Conservation (phyloP, 2,888 invertebrate genomes). For the Rhagonycha fulva region DNA sequence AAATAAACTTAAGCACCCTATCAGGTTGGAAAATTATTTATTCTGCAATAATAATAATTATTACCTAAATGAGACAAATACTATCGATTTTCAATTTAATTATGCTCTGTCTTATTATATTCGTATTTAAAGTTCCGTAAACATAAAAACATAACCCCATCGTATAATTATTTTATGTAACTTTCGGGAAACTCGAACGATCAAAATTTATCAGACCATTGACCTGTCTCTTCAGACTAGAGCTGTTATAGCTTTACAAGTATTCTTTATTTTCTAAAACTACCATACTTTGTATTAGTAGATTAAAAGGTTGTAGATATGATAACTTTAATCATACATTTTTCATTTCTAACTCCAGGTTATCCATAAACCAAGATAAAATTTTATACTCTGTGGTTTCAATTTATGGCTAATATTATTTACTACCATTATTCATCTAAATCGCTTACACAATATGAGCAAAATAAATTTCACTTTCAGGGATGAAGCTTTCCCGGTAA, state of each 20-base stretch:
- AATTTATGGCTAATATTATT: background rate
- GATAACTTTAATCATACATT: background rate
- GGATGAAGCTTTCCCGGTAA: background rate
- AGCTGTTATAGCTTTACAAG: background rate
- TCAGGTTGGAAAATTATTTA: background rate
- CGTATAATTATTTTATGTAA: conserved; percentile 1
- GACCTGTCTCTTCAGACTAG: conserved; percentile 4
- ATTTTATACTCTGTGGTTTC: background rate
- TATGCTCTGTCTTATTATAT: background rate
- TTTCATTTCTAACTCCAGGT: background rate
- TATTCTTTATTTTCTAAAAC: conserved; percentile 1
- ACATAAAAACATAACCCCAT: conserved; percentile 1
- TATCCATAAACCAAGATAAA: background rate
- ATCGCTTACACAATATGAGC: background rate
- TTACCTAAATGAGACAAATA: background rate
- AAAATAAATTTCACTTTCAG: background rate
- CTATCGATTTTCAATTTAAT: background rate
- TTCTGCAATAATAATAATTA: background rate
- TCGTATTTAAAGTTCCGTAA: background rate
- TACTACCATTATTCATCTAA: background rate
- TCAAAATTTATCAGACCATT: conserved; percentile 15
- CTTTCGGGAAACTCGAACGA: conserved; percentile 4
- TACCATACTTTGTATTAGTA: background rate
- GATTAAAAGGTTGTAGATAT: background rate
- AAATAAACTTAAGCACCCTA: background rate